phyloP scores from a whole-genome alignment of 2,113 vertebrate species.

The Struthio camelus region DNA sequence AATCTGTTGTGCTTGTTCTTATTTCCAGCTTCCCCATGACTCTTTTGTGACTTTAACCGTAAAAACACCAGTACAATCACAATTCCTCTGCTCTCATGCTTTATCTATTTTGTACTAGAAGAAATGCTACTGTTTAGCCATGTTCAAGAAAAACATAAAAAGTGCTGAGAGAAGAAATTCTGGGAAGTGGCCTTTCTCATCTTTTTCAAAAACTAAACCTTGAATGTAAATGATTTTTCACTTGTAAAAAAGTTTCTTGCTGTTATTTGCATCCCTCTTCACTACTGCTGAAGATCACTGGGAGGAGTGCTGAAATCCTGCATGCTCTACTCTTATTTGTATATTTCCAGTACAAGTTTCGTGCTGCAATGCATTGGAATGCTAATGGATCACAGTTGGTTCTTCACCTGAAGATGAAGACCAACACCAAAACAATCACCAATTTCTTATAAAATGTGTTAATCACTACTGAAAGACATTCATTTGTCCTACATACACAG shows the following conservation, averaged over 20 bases:
- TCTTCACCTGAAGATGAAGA: background rate
- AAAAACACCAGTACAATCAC: background rate
- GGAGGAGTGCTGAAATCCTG: background rate
- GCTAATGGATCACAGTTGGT: background rate
- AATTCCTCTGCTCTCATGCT: background rate
- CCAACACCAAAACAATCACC: background rate
- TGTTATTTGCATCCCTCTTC: background rate
- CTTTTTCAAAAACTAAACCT: background rate
- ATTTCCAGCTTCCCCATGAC: background rate
- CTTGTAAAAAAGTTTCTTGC: background rate
- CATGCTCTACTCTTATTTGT: background rate
- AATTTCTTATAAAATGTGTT: background rate
- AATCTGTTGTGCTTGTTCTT: background rate
- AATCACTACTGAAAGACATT: background rate
- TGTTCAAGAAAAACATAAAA: background rate
- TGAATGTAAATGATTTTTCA: background rate
- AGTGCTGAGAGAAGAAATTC: background rate
- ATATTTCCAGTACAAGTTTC: background rate
- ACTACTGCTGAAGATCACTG: background rate
- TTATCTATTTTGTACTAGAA: background rate
- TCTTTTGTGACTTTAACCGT: background rate
- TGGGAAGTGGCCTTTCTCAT: background rate
- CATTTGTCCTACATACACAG: background rate
- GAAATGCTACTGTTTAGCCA: background rate
- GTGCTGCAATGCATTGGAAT: background rate